Conservation (phyloP, 1,140 invertebrate genomes). For the Papilio polytes region DNA sequence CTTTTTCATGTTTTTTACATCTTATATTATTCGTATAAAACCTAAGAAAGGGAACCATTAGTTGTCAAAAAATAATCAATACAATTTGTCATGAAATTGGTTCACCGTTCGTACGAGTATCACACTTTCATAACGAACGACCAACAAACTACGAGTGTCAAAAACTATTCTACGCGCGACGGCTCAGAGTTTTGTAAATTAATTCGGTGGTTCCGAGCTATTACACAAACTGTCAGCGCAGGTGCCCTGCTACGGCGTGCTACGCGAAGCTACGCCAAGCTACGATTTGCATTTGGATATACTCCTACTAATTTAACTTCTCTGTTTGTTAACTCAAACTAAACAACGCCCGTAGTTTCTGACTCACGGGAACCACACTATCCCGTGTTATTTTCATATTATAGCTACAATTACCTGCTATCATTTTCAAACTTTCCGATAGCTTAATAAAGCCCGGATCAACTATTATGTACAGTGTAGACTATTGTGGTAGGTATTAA, state of each 20-base stretch:
- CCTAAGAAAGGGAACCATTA: neutral
- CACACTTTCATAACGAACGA: conserved; percentile 39
- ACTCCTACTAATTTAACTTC: conserved; percentile 81
- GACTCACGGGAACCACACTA: conserved; percentile 57
- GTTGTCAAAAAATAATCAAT: conserved; percentile 16
- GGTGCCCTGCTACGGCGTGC: conserved; percentile 61
- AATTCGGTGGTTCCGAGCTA: conserved; percentile 80
- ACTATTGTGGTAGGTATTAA: neutral
- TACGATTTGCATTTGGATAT: conserved; percentile 79
- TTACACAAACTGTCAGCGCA: conserved; percentile 80
- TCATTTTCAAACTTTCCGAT: conserved; percentile 38
- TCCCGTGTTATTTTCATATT: conserved; percentile 41
- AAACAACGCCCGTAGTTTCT: conserved; percentile 65
- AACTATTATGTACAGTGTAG: neutral
- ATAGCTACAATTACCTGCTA: conserved; percentile 35
- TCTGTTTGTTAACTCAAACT: conserved; percentile 73
- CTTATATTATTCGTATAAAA: neutral
- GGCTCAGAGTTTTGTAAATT: conserved; percentile 80
- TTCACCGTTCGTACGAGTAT: conserved; percentile 27
- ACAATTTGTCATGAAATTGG: neutral
- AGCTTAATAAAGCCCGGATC: conserved; percentile 4
- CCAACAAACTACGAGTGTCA: conserved; percentile 59
- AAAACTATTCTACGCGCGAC: conserved; percentile 75
- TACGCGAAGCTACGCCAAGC: conserved; percentile 54
- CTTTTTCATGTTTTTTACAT: too few species aligned